phyloP scores from a whole-genome alignment of 1,140 invertebrate genomes.

The Zaprionus capensis region DNA sequence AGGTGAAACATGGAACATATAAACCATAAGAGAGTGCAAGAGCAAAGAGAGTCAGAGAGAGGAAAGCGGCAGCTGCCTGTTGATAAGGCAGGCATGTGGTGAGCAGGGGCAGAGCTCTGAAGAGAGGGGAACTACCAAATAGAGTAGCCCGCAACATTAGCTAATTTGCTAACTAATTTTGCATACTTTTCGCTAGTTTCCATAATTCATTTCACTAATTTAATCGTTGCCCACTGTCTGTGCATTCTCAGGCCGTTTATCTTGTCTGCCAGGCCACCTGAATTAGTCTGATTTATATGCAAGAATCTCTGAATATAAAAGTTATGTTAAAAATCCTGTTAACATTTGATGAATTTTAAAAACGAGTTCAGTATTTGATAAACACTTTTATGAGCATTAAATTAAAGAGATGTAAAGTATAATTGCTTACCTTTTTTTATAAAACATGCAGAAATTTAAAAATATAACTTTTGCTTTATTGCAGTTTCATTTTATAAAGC shows the following conservation, averaged over 20 bases:
- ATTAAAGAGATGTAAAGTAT: too few relatives aligned
- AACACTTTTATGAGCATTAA: too few relatives aligned
- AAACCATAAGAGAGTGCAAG: conserved; percentile 16
- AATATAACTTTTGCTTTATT: too few relatives aligned
- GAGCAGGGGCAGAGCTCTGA: not conserved
- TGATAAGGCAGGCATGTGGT: conserved; percentile 45
- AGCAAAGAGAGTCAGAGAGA: conserved; percentile 9
- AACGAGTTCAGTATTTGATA: too few relatives aligned
- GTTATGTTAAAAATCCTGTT: too few relatives aligned
- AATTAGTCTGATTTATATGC: not conserved
- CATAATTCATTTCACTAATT: not conserved
- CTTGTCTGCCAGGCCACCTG: not conserved
- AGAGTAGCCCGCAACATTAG: not conserved
- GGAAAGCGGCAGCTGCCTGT: conserved; percentile 58
- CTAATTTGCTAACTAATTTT: not conserved
- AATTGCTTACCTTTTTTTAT: too few relatives aligned
- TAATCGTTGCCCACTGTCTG: not conserved
- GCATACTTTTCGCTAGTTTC: not conserved
- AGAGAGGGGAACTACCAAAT: not conserved
- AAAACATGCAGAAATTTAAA: too few relatives aligned
- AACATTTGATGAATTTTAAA: too few relatives aligned
- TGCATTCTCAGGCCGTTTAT: not conserved
- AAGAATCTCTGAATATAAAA: too few relatives aligned
- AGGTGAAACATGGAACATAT: conserved; percentile 6
- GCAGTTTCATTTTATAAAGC: too few relatives aligned